Evolutionary conservation across 2,113 vertebrate species (phyloP).

Genomic region (Falcunculus frontatus): DNA sequence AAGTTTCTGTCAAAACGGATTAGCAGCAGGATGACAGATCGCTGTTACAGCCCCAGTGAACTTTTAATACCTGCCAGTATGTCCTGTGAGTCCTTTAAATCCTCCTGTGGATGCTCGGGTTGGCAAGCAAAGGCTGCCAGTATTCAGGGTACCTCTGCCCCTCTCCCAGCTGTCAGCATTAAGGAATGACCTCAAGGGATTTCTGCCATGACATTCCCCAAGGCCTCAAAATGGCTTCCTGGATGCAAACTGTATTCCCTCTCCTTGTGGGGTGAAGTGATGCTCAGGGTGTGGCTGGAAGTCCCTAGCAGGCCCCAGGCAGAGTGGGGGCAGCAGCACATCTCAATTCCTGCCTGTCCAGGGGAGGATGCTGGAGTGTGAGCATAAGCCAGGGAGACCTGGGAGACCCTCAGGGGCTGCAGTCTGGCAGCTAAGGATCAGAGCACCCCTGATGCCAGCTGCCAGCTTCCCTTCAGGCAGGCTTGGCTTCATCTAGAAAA

Average conservation of each 20-base stretch:
- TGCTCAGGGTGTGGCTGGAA: not conserved
- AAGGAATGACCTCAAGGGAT: not conserved
- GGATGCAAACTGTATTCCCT: not conserved
- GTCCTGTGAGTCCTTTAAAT: slow-evolving; percentile 41
- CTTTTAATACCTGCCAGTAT: slow-evolving; percentile 61
- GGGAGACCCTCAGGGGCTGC: not conserved
- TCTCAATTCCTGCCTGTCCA: not conserved
- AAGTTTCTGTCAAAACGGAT: slow-evolving; percentile 74
- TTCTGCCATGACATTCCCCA: not conserved
- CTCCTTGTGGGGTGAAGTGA: not conserved
- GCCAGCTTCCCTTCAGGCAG: not conserved
- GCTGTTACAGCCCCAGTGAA: slow-evolving; percentile 66
- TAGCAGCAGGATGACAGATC: slow-evolving; percentile 71
- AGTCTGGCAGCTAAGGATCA: not conserved
- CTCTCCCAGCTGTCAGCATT: not conserved
- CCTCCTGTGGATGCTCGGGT: not conserved
- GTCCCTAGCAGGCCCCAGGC: not conserved
- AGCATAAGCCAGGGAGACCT: not conserved
- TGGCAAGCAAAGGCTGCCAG: not conserved
- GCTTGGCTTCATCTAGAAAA: not conserved
- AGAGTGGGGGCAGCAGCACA: not conserved
- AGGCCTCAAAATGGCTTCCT: not conserved
- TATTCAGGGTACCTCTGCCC: not conserved
- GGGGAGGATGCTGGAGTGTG: not conserved
- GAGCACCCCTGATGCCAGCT: not conserved